Evolutionary conservation across 1,140 invertebrate species (phyloP).

Genomic region (Hylaeus anthracinus): DNA sequence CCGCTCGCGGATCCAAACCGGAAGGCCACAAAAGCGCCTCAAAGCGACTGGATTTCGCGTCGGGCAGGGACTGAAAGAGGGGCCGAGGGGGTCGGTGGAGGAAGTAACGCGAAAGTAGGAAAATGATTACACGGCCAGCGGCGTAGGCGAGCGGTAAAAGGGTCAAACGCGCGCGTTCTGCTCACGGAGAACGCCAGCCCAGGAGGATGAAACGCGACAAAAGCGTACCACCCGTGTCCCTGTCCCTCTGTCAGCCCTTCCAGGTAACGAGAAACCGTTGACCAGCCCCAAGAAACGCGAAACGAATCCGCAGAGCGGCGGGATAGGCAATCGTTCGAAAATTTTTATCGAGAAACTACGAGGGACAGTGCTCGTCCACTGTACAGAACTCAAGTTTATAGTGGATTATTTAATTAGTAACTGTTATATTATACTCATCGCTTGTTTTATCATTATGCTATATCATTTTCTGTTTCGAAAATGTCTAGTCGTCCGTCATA

Average conservation of each 20-base stretch:
- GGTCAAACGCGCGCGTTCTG: slow-evolving; percentile 35
- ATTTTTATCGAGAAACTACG: no score
- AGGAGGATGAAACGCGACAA: slow-evolving; percentile 23
- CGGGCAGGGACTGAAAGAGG: not conserved
- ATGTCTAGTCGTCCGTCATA: no score
- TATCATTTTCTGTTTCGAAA: no score
- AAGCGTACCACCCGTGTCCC: slow-evolving; percentile 19
- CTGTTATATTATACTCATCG: no score
- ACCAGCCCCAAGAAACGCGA: slow-evolving; percentile 37
- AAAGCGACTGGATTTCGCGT: slow-evolving; percentile 29
- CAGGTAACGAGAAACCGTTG: slow-evolving; percentile 65
- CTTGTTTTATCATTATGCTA: no score
- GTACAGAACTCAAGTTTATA: no score
- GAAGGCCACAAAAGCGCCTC: slow-evolving; percentile 43
- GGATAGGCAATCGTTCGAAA: no score
- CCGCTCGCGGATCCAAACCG: slow-evolving; percentile 31
- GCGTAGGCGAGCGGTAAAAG: slow-evolving; percentile 17
- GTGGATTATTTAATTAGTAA: no score
- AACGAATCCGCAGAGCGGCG: not conserved
- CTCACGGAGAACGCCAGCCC: not conserved
- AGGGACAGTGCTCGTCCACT: no score
- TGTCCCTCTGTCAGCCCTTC: slow-evolving; percentile 13
- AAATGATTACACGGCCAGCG: slow-evolving; percentile 38
- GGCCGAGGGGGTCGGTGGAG: not conserved
- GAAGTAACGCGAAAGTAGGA: slow-evolving; percentile 30